Conservation (phyloP, 2,888 invertebrate species). For the Phanerotoma sp. region DNA sequence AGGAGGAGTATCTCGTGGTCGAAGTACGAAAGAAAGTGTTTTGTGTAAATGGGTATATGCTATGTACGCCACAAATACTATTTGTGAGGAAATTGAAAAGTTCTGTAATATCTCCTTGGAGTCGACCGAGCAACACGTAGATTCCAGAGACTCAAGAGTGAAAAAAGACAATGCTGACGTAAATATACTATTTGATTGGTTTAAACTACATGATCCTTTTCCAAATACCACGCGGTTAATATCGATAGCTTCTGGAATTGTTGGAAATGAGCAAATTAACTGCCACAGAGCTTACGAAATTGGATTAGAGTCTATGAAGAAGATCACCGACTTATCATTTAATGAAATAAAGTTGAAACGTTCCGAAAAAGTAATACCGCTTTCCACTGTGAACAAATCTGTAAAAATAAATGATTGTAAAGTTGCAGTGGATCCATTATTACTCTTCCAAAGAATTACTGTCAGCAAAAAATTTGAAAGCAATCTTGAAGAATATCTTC, state of each 20-base stretch:
- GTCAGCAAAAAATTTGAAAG: neutral
- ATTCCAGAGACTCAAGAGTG: conserved; percentile 36
- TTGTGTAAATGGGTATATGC: conserved; percentile 41
- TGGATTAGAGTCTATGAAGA: conserved; percentile 36
- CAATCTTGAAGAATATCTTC: conserved; percentile 25
- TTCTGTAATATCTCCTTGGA: conserved; percentile 17
- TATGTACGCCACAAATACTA: conserved; percentile 40
- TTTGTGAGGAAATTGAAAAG: conserved; percentile 41
- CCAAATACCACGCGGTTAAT: conserved; percentile 31
- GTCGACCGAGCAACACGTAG: conserved; percentile 35
- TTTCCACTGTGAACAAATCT: conserved; percentile 7
- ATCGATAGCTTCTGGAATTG: conserved; percentile 38
- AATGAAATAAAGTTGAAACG: conserved; percentile 40
- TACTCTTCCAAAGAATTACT: neutral
- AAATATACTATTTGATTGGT: conserved; percentile 33
- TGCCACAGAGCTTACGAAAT: conserved; percentile 33
- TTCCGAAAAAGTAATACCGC: conserved; percentile 36
- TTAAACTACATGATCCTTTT: conserved; percentile 33
- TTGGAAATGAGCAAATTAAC: conserved; percentile 38
- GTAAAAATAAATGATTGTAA: conserved; percentile 15
- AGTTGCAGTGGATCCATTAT: neutral
- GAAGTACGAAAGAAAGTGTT: conserved; percentile 47
- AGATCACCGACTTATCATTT: conserved; percentile 39
- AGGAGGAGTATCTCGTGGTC: conserved; percentile 44
- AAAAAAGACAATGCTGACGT: conserved; percentile 36